Evolutionary conservation across 2,888 invertebrate species (phyloP).

Genomic region (Phania funesta): DNA sequence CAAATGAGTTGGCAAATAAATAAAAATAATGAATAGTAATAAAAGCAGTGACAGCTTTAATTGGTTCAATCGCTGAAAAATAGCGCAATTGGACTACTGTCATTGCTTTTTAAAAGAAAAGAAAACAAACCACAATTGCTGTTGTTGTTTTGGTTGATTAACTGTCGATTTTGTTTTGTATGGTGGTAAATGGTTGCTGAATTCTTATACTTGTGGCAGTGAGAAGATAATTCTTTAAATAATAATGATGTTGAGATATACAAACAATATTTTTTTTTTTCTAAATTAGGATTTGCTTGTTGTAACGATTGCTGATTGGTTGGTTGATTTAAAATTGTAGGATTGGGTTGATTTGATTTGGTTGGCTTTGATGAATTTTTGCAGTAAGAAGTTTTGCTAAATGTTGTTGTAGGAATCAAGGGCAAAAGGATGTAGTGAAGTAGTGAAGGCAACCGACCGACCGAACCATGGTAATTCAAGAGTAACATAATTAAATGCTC

Average conservation of each 20-base stretch:
- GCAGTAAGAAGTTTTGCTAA: conserved; percentile 54
- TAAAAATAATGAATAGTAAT: conserved; percentile 30
- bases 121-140: conserved; percentile 64
- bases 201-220: conserved; percentile 64
- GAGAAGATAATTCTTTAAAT: conserved; percentile 67
- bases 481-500: conserved; percentile 22
- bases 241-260: conserved; percentile 66
- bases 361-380: conserved; percentile 61
- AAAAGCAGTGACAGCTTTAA: conserved; percentile 53
- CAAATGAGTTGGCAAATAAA: conserved; percentile 40
- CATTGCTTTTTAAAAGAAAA: conserved; percentile 50
- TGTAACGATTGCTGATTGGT: conserved; percentile 64
- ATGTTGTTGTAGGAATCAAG: conserved; percentile 61
- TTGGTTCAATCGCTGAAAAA: neutral
- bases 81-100: too few species aligned
- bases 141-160: conserved; percentile 66
- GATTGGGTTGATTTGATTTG: conserved; percentile 58
- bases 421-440: conserved; percentile 57
- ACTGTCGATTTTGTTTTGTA: conserved; percentile 43
- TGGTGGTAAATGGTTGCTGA: conserved; percentile 69
- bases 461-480: conserved; percentile 42
- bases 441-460: conserved; percentile 47
- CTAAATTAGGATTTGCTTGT: conserved; percentile 53
- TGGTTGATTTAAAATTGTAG: conserved; percentile 55
- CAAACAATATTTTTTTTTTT: conserved; percentile 41